Evolutionary conservation across 2,797 vertebrate species (phyloP), one percentile per base, ranked within the genome.

Genomic region (Coreius guichenoti): DNA sequence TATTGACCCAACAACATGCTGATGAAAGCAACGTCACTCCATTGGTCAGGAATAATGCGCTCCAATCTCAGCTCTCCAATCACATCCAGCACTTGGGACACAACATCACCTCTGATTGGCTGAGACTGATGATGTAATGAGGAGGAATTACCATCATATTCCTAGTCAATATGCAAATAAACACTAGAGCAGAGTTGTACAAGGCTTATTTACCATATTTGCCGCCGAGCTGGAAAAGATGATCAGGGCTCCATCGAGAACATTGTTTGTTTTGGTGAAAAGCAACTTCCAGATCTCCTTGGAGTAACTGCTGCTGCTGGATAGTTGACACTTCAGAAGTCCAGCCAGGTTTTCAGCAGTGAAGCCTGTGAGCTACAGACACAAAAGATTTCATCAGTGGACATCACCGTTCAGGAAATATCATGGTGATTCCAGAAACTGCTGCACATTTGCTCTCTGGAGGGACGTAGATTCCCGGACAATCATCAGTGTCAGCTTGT

Each of bases 251-350:
- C 89, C 83, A 31, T 94, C 89, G 88, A 95, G 68, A 75, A 93
- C 49, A 1, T 0, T 0, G 36, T 90, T 90, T 1, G 90, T 51
- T 65, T 92, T 90, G 0, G 86, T 93, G 79, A 95, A 91, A 81
- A 95, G 85, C 84, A 93, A 51, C 90, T 94, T 95, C 94, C 94
- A 95, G 45, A 93, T 83, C 16, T 88, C 78, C 19, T 8, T 91
- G 78, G 94, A 94, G 73, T 80, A 83, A 68, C 77, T 87, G 90
- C 79, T 91, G 86, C 91, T 90, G 58, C 91, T 89, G 5, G 91
- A 85, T 79, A 95, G 90, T 77, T 93, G 31, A 80, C 95, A 95
- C 67, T 69, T 87, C 76, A 95, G 82, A 1, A 95, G 91, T 36
- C 91, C 90, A 75, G 67, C 92, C 90, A 95, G 92, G 43, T 93